These are phyloP conservation scores for Asobara japonica DNA, from an alignment of 1,140 invertebrate species.

Conservation along the genomic window DNA sequence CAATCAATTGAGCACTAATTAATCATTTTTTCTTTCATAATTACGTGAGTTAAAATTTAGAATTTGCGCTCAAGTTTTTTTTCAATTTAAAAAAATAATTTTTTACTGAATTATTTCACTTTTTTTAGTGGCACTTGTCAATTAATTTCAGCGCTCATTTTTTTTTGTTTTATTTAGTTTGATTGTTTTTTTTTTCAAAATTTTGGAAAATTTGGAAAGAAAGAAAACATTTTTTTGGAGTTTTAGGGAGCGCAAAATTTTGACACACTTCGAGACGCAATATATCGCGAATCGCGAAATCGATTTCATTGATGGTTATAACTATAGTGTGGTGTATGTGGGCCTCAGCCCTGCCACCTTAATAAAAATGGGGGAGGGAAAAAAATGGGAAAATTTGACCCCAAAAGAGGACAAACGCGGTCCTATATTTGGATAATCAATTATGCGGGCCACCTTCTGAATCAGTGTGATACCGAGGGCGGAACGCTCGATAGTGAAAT, in stretches of 20 bases:
- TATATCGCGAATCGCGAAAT: neutral
- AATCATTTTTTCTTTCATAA: no score
- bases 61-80: no score
- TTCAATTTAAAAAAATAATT: no score
- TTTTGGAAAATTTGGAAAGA: no score
- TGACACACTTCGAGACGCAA: neutral
- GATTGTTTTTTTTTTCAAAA: no score
- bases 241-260: neutral
- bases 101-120: no score
- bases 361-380: neutral
- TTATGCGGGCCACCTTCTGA: neutral
- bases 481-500: neutral
- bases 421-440: neutral
- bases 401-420: neutral
- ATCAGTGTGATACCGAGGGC: neutral
- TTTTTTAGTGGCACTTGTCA: no score
- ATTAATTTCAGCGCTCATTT: no score
- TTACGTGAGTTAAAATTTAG: no score
- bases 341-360: neutral
- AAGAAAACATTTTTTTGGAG: neutral
- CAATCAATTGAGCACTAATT: no score
- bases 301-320: slow-evolving; percentile 10
- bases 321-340: neutral
- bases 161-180: neutral
- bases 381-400: neutral